Conservation (phyloP, 2,888 invertebrate genomes). For the Syrista parreyssii region DNA sequence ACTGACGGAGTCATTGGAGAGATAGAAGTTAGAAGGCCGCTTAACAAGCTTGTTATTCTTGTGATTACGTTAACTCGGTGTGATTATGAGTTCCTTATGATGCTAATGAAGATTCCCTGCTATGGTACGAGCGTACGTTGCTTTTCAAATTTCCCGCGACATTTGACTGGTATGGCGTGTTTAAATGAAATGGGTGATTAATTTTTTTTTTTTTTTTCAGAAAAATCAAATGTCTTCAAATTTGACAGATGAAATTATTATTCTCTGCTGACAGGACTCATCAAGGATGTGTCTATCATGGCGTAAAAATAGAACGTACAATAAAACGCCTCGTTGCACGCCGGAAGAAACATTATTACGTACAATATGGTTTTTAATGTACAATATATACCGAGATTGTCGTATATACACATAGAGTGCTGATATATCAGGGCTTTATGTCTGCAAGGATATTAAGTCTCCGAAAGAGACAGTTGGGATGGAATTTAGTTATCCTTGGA, state of each 20-base stretch:
- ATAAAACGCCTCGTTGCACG: not conserved
- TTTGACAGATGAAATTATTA: not conserved
- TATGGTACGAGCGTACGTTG: not conserved
- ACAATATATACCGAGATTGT: not conserved
- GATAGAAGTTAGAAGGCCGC: constrained; percentile 31
- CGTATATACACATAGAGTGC: not conserved
- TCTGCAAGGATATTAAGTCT: not conserved
- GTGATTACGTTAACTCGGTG: constrained; percentile 40
- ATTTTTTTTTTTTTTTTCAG: not conserved
- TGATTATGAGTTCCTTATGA: not conserved
- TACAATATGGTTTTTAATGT: not conserved
- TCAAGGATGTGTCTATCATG: not conserved
- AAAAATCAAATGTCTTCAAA: not conserved
- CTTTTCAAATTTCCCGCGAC: not conserved
- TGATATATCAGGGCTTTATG: not conserved
- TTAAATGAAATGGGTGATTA: not conserved
- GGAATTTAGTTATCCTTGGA: not conserved
- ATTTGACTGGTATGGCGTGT: not conserved
- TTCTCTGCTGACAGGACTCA: not conserved
- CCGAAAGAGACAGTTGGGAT: not conserved
- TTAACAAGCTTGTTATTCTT: constrained; percentile 56
- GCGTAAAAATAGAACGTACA: not conserved
- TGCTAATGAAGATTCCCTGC: not conserved
- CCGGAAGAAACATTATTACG: not conserved
- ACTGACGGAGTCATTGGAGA: not conserved